Base-by-base conservation (phyloP, 2,113 vertebrate species). In the Gymnogyps californianus region DNA sequence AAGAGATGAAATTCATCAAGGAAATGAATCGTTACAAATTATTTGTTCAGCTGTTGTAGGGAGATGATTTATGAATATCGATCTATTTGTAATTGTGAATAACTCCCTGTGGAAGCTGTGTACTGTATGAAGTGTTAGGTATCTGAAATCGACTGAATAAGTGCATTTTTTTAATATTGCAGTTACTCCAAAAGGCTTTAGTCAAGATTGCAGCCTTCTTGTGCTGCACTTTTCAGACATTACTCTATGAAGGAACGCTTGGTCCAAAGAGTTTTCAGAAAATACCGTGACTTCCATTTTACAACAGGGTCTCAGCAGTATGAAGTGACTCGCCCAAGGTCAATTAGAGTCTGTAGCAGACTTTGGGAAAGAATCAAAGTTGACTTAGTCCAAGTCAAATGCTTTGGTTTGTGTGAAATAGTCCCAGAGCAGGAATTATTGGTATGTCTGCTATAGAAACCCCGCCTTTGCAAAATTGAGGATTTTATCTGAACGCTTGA, bases 1-100 rank as follows among this genome's bases (percentile, higher is more conserved):
- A 93, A 93, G 90, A 95, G 65, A 74, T 15, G 4, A 93, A 96
- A 96, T 97, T 87, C 38, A 85, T 97, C 87, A 97, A 85, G 94
- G 95, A 95, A 89, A 96, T 91, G 77, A 95, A 94, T 97, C 72
- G 55, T 91, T 95, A 67, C 83, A 92, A 87, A 94, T 94, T 22
- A 95, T 96, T 94, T 95, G 77, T 87, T 97, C 81, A 76, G 89
- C 87, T 88, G 87, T 77, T 91, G 76, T 85, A 75, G 78, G 52
- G 84, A 89, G 74, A 69, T 66, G 16, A 87, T 90, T 96, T 96
- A 93, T 96, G 70, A 87, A 66, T 91, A 95, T 91, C 6, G 84
- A 96, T 84, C 89, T 34, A 1, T 77, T 93, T 93, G 94, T 93
- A 96, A 94, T 94, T 85, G 58, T 94, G 87, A 96, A 40, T 74